phyloP scores from a whole-genome alignment of 2,113 vertebrate species.

The Macheiramphus alcinus region DNA sequence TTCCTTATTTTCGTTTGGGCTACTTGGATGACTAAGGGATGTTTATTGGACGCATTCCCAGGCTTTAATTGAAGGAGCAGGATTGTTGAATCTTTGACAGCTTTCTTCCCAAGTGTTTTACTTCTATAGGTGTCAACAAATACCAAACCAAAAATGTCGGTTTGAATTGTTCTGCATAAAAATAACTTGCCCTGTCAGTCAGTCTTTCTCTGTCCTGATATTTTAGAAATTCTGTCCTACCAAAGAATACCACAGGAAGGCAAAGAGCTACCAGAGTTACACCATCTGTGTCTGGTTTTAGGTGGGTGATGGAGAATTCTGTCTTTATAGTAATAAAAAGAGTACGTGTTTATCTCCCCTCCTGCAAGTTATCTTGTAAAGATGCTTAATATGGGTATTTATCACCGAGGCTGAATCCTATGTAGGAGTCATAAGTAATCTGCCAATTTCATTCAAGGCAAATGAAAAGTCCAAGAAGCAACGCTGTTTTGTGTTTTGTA shows the following conservation, averaged over 20 bases:
- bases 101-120: constrained; percentile 19
- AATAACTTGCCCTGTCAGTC: background rate
- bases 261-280: background rate
- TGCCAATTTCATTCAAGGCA: background rate
- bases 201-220: background rate
- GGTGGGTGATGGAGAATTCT: background rate
- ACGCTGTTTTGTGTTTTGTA: background rate
- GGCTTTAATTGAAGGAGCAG: constrained; percentile 17
- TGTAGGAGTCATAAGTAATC: background rate
- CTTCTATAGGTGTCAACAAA: constrained; percentile 34
- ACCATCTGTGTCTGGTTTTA: background rate
- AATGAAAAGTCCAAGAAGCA: background rate
- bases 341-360: background rate
- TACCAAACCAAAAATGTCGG: background rate
- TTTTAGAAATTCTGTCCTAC: background rate
- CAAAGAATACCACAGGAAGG: background rate
- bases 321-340: background rate
- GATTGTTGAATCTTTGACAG: constrained; percentile 36
- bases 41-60: constrained; percentile 48
- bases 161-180: background rate
- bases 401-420: background rate
- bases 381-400: background rate
- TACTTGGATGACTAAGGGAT: constrained; percentile 46
- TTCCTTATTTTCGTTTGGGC: constrained; percentile 32
- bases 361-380: background rate